Conservation (phyloP, 92 coral and sea anemone species). For the Diadumene lineata region DNA sequence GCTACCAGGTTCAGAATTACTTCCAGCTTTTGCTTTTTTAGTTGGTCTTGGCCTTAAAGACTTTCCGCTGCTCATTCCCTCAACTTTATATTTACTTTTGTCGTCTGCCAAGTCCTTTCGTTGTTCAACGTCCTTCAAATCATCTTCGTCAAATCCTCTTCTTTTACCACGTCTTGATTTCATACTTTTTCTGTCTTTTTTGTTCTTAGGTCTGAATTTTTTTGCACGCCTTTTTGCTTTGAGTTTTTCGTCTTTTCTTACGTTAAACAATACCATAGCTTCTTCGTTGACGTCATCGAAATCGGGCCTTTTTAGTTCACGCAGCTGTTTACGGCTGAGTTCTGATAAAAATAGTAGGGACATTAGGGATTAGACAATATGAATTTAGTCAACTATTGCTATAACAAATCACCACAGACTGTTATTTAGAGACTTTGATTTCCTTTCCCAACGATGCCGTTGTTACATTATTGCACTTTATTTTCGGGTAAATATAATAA, state of each 20-base stretch:
- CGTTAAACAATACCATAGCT: slow-evolving; percentile 43
- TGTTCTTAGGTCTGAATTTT: slow-evolving; percentile 13
- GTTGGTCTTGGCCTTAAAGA: no score
- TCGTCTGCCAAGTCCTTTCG: background rate
- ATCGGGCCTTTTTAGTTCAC: slow-evolving; percentile 12
- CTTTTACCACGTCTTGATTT: background rate
- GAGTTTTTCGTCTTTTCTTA: slow-evolving; percentile 23
- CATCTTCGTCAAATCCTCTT: slow-evolving; percentile 7
- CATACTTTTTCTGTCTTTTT: slow-evolving; percentile 4
- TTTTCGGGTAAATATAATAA: no score
- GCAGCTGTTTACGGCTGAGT: slow-evolving; percentile 5
- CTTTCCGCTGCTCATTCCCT: no score
- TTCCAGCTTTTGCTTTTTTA: no score
- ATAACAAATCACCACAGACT: no score
- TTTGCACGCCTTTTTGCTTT: slow-evolving; percentile 24
- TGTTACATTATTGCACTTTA: no score
- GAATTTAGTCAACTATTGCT: no score
- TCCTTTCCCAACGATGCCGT: no score
- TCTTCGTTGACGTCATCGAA: slow-evolving; percentile 30
- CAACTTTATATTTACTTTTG: background rate
- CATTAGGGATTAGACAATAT: no score
- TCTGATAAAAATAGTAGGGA: no score
- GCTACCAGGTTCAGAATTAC: no score
- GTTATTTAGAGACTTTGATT: no score
- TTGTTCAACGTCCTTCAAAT: slow-evolving; percentile 10